These are phyloP conservation scores for Vanacampus margaritifer DNA, from an alignment of 2,113 vertebrate genomes.

Conservation along the genomic window DNA sequence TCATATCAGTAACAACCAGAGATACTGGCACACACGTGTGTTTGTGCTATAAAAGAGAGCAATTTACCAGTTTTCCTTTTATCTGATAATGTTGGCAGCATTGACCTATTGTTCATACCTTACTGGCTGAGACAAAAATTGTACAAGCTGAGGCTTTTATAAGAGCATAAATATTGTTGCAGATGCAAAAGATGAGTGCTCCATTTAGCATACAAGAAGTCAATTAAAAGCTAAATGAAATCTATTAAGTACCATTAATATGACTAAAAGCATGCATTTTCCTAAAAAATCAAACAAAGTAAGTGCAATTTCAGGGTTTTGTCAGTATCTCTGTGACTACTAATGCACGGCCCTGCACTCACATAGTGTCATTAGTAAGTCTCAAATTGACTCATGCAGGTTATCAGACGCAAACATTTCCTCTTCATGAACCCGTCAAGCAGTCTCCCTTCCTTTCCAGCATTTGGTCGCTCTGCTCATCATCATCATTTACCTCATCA, in stretches of 20 bases:
- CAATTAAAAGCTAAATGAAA: no score
- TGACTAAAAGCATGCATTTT: not conserved
- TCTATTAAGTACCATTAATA: no score
- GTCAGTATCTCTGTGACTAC: conserved; percentile 4
- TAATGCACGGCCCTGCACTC: conserved; percentile 2
- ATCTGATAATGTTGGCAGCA: conserved; percentile 2
- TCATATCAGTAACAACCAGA: not conserved
- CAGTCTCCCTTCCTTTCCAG: conserved; percentile 4
- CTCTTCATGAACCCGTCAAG: not conserved
- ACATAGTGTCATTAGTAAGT: not conserved
- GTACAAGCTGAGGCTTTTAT: conserved; percentile 20
- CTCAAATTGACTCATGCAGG: not conserved
- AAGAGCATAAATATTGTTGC: conserved; percentile 13
- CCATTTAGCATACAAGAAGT: not conserved
- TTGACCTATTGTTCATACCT: conserved; percentile 11
- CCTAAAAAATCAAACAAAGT: not conserved
- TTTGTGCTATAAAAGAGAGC: conserved; percentile 33
- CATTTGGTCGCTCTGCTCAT: conserved; percentile 9
- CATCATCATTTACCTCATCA: not conserved
- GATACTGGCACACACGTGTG: not conserved
- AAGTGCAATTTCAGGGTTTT: conserved; percentile 1
- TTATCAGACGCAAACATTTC: conserved; percentile 12
- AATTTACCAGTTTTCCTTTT: conserved; percentile 30
- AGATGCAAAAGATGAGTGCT: conserved; percentile 17
- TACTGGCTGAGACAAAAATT: conserved; percentile 3